phyloP scores from a whole-genome alignment of 2,888 invertebrate genomes.

The Siphlonurus alternatus region DNA sequence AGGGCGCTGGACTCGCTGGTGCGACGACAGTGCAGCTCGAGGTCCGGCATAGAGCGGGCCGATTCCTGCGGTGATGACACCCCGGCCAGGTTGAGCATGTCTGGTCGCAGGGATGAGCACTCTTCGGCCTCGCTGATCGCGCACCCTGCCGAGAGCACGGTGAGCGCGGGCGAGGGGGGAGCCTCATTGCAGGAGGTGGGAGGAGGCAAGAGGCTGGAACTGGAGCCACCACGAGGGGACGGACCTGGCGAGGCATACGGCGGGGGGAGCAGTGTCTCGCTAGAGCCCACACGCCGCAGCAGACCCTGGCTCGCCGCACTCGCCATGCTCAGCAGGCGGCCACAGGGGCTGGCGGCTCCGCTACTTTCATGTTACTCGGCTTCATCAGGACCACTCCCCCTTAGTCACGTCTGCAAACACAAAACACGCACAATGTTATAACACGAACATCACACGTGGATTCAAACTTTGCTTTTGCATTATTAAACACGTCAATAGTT shows the following conservation, averaged over 20 bases:
- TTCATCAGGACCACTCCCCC: background rate
- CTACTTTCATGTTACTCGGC: background rate
- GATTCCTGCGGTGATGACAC: constrained; percentile 12
- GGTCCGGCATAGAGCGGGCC: constrained; percentile 63
- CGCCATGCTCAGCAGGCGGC: constrained; percentile 31
- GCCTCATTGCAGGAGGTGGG: constrained; percentile 14
- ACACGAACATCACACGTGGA: no score
- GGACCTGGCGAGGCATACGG: constrained; percentile 28
- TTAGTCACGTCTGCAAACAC: background rate
- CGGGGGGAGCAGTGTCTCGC: constrained; percentile 39
- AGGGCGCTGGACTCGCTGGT: constrained; percentile 1
- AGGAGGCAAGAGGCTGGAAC: constrained; percentile 12
- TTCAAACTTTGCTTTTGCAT: no score
- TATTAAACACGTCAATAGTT: no score
- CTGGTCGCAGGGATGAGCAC: constrained; percentile 23
- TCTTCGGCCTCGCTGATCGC: constrained; percentile 44
- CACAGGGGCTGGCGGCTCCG: background rate
- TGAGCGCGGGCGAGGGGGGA: constrained; percentile 7
- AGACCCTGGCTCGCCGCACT: constrained; percentile 49
- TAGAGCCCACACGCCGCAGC: constrained; percentile 67
- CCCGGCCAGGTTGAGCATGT: constrained; percentile 7
- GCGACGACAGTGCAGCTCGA: constrained; percentile 56
- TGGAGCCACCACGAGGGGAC: constrained; percentile 11
- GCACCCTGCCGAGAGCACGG: constrained; percentile 34
- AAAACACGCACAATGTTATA: no score